Evolutionary conservation across 2,888 invertebrate species (phyloP).

Genomic region (Sycophila texana): DNA sequence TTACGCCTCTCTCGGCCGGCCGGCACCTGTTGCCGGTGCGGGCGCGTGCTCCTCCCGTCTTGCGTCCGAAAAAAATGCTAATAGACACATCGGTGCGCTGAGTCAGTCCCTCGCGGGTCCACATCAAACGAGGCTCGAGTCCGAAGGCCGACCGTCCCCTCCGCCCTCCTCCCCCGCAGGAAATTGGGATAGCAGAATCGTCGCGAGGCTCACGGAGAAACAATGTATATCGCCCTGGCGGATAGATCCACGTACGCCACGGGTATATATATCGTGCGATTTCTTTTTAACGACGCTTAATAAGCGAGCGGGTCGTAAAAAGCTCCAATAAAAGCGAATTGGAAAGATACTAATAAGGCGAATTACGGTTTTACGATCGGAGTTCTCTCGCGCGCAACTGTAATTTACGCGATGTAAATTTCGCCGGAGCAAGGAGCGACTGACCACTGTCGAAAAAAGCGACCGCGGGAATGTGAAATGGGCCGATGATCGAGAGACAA

Average conservation of each 20-base stretch:
- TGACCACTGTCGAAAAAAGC: not conserved
- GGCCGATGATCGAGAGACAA: not conserved
- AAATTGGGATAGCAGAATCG: slow-evolving; percentile 32
- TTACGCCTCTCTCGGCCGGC: not conserved
- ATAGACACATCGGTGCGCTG: slow-evolving; percentile 43
- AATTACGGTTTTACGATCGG: slow-evolving; percentile 35
- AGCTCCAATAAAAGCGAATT: not conserved
- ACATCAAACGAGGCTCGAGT: slow-evolving; percentile 15
- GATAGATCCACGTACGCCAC: not conserved
- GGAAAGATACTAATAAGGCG: slow-evolving; percentile 34
- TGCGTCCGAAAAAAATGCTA: slow-evolving; percentile 55
- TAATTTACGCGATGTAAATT: slow-evolving; percentile 17
- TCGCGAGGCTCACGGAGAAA: not conserved
- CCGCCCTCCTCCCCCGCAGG: not conserved
- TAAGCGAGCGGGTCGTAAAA: not conserved
- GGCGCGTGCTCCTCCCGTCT: not conserved
- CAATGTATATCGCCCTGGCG: not conserved
- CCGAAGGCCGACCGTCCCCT: slow-evolving; percentile 11
- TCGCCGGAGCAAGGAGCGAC: not conserved
- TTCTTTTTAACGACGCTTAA: slow-evolving; percentile 26
- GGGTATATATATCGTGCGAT: not conserved
- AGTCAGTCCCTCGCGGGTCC: slow-evolving; percentile 45
- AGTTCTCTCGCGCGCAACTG: slow-evolving; percentile 18
- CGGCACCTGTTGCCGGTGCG: slow-evolving; percentile 37
- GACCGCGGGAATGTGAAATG: slow-evolving; percentile 5